Conservation (phyloP, 2,888 invertebrate species). For the Calameuta pallipes region DNA sequence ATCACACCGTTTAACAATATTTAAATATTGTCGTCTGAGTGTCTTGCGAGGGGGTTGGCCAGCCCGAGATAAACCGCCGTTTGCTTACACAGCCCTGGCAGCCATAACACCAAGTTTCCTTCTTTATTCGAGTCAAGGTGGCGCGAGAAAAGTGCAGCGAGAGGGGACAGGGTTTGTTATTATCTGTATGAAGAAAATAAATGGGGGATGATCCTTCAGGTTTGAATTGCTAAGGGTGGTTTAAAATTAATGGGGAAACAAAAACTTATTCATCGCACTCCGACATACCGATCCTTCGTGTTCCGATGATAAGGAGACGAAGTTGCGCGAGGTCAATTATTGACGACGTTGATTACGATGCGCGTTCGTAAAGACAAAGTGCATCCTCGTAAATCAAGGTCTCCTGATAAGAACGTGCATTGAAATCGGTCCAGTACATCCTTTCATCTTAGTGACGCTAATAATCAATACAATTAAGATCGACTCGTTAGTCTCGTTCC, state of each 20-base stretch:
- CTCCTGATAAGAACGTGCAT: slow-evolving; percentile 53
- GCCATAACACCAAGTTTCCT: slow-evolving; percentile 30
- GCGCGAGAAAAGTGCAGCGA: not conserved
- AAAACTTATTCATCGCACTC: not conserved
- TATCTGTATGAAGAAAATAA: not conserved
- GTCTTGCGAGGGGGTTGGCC: slow-evolving; percentile 32
- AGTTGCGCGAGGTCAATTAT: not conserved
- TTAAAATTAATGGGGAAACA: not conserved
- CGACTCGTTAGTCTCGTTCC: slow-evolving; percentile 49
- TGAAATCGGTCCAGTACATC: slow-evolving; percentile 1
- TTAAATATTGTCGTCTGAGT: slow-evolving; percentile 55
- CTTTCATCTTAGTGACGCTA: slow-evolving; percentile 24
- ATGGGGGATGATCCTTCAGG: not conserved
- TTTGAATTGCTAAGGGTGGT: not conserved
- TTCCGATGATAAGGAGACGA: not conserved
- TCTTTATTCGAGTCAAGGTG: slow-evolving; percentile 13
- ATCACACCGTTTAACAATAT: slow-evolving; percentile 56
- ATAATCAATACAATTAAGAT: slow-evolving; percentile 63
- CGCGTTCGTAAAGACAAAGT: slow-evolving; percentile 18
- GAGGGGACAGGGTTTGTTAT: not conserved
- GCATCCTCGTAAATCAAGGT: slow-evolving; percentile 54
- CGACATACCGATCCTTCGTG: not conserved
- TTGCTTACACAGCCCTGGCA: slow-evolving; percentile 51
- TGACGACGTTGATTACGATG: not conserved
- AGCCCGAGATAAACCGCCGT: slow-evolving; percentile 53